These are phyloP conservation scores for Psittacara wagleri DNA, from an alignment of 2,113 vertebrate species.

Conservation along the genomic window DNA sequence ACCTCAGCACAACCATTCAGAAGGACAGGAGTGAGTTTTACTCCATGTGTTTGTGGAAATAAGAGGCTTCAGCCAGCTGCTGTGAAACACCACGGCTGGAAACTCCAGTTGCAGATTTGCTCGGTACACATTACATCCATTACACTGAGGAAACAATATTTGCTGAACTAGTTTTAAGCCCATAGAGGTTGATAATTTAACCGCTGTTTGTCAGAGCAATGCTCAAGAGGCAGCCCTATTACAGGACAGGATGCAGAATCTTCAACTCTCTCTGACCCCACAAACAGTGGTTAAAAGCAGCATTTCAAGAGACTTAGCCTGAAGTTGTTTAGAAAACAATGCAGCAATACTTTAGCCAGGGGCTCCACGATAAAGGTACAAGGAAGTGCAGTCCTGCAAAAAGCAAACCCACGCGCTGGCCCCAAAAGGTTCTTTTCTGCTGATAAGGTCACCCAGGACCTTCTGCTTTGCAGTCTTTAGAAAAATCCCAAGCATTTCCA, in stretches of 20 bases:
- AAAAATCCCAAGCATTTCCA: constrained; percentile 31
- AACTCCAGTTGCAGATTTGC: not conserved
- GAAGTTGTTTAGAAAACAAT: not conserved
- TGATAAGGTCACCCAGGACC: not conserved
- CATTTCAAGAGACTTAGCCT: not conserved
- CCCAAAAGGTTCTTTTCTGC: not conserved
- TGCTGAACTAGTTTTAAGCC: constrained; percentile 22
- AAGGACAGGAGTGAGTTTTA: not conserved
- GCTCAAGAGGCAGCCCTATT: not conserved
- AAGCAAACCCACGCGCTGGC: not conserved
- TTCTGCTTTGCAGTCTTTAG: not conserved
- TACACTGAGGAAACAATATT: not conserved
- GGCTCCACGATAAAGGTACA: not conserved
- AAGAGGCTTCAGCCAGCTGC: not conserved
- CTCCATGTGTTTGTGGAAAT: not conserved
- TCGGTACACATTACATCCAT: not conserved
- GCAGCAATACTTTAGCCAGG: not conserved
- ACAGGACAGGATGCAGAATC: not conserved
- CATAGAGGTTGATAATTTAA: not conserved
- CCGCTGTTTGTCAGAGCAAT: not conserved
- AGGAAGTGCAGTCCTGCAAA: not conserved
- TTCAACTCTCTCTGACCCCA: not conserved
- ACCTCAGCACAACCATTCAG: not conserved
- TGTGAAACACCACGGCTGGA: not conserved
- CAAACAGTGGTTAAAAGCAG: not conserved